These are phyloP conservation scores for Eupleurogrammus muticus DNA, from an alignment of 2,797 vertebrate species.

Conservation along the genomic window DNA sequence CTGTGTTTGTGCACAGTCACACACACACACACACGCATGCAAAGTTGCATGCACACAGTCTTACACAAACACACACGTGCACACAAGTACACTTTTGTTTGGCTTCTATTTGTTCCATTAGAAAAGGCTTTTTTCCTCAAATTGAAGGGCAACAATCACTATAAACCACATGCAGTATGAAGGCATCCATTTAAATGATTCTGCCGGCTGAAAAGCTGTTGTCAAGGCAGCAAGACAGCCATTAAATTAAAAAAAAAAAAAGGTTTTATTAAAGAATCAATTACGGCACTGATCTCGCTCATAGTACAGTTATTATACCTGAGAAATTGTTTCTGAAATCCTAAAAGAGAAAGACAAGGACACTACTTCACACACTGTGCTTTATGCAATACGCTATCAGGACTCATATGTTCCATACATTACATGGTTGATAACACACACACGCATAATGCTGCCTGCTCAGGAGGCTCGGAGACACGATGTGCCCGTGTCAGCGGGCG, in stretches of 20 bases:
- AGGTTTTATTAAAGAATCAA: constrained; percentile 98
- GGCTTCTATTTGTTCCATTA: constrained; percentile 68
- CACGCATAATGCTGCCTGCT: constrained; percentile 2
- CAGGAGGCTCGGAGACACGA: constrained; percentile 4
- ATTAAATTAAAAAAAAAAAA: constrained; percentile 88
- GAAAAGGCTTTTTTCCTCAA: constrained; percentile 60
- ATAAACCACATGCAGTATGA: constrained; percentile 81
- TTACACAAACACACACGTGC: constrained; percentile 44
- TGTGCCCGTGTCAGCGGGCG: constrained; percentile 13
- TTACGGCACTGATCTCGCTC: constrained; percentile 89
- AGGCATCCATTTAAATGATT: constrained; percentile 88
- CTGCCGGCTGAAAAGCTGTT: constrained; percentile 87
- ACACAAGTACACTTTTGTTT: constrained; percentile 35
- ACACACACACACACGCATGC: not conserved
- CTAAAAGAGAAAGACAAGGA: constrained; percentile 75
- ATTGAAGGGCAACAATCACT: constrained; percentile 60
- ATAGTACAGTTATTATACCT: constrained; percentile 84
- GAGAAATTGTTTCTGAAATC: constrained; percentile 85
- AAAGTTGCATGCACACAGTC: constrained; percentile 28
- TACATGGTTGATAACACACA: constrained; percentile 8
- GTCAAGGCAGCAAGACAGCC: constrained; percentile 86
- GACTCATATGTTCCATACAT: constrained; percentile 19
- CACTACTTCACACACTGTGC: constrained; percentile 3
- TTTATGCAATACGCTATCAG: constrained; percentile 32
- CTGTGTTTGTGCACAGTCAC: constrained; percentile 19